phyloP scores from a whole-genome alignment of 2,797 vertebrate genomes.

The Microctenopoma steveboyesi region DNA sequence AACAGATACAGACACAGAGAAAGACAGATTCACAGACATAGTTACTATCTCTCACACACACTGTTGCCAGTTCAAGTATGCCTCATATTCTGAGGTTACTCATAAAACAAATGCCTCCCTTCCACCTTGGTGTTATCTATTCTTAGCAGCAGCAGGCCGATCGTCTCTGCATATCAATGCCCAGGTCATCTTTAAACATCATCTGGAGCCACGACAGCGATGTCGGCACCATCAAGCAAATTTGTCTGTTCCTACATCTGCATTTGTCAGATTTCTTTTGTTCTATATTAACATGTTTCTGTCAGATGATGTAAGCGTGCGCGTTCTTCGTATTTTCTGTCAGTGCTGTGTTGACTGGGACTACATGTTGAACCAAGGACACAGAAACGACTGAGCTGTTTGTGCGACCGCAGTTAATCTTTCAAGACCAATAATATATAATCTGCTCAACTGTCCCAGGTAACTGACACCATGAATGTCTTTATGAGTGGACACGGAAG shows the following conservation, averaged over 20 bases:
- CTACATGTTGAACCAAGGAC: constrained; percentile 14
- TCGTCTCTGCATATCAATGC: constrained; percentile 63
- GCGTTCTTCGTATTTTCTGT: neutral
- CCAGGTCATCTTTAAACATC: constrained; percentile 66
- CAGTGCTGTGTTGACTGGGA: neutral
- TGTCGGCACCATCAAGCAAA: constrained; percentile 11
- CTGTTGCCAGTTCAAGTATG: constrained; percentile 13
- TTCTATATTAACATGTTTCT: neutral
- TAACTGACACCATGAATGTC: neutral
- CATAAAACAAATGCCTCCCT: constrained; percentile 43
- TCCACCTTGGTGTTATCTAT: constrained; percentile 56
- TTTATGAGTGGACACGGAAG: neutral
- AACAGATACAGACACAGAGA: constrained; percentile 18
- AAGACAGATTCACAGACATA: constrained; percentile 29
- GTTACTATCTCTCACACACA: constrained; percentile 21
- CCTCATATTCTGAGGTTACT: constrained; percentile 41
- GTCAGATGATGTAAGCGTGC: neutral
- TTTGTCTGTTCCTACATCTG: neutral
- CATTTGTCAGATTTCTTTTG: neutral
- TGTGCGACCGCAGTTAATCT: constrained; percentile 15
- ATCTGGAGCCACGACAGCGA: constrained; percentile 29
- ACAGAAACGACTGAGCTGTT: constrained; percentile 1
- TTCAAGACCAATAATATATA: constrained; percentile 27
- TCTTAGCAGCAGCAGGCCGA: constrained; percentile 51
- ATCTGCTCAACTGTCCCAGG: constrained; percentile 8